Evolutionary conservation across 1,140 invertebrate genomes (phyloP), one percentile per base, ranked within the genome.

Genomic region (Ridgeia piscesae): DNA sequence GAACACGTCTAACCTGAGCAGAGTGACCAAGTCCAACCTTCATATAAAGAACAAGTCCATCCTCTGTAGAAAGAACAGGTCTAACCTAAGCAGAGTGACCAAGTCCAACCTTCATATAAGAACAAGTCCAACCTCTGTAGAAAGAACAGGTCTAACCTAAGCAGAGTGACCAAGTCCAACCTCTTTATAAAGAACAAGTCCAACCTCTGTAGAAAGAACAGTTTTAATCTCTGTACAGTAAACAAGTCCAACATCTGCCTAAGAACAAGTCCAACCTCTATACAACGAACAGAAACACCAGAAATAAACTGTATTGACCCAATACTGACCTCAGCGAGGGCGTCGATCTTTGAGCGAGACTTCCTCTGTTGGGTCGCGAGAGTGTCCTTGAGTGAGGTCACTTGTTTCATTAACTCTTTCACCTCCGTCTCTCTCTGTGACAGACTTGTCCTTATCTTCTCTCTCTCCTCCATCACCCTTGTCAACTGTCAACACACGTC

Each of bases 331-430:
- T 95, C 95, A 91, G 94, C 92, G 9, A 95, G 93, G 93, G 95
- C 94, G 27, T 94, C 95, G 6, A 93, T 93, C 89, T 94, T 93
- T 31, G 93, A 93, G 27, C 95, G 92, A 21, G 93, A 93, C 35
- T 93, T 92, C 91, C 94, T 95, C 92, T 95, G 95, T 89, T 95
- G 95, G 50, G 94, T 93, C 58, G 95, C 94, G n/a, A 95, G 92
- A 88, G 95, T 95, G 21, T 95, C 94, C 92, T 95, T 95, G 48
- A 94, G 93, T 0, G 92, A 88, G n/a, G 94, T 94, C 50, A 95
- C 91, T 92, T 95, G 95, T 33, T 94, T 91, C 34, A 94, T 93
- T 34, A 95, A 89, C 92, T 95, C 95, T 91, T 95, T 94, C 91
- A 94, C 48, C 93, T 95, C 95, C 34, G 94, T 93, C 89, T 95